Evolutionary conservation across 1,140 invertebrate genomes (phyloP).

Genomic region (Drosophila rufa): DNA sequence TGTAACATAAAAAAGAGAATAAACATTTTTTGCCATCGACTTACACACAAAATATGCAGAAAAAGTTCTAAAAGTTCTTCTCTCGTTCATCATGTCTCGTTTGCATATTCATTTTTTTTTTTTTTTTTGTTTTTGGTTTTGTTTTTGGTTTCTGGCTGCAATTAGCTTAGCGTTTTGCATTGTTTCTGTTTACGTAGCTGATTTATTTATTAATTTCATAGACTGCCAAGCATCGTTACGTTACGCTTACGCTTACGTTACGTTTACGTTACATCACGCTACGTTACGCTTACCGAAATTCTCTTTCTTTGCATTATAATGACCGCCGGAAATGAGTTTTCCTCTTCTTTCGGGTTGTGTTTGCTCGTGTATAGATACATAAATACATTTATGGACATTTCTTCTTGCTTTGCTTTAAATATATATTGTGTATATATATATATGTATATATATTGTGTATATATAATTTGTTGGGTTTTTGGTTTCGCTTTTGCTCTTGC

Average conservation of each 20-base stretch:
- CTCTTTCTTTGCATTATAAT: conserved; percentile 2
- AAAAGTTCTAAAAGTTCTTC: conserved; percentile 66
- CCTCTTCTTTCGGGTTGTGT: conserved; percentile 39
- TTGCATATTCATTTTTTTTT: conserved; percentile 8
- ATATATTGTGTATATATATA: conserved; percentile 69
- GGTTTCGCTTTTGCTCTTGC: conserved; percentile 36
- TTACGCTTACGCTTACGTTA: conserved; percentile 13
- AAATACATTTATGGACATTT: conserved; percentile 83
- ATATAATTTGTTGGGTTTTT: conserved; percentile 55
- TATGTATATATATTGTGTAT: conserved; percentile 51
- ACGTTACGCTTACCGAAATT: conserved; percentile 1
- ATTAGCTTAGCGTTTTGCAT: conserved; percentile 54
- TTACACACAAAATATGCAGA: conserved; percentile 63
- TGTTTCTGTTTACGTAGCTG: conserved; percentile 50
- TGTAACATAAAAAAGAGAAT: conserved; percentile 52
- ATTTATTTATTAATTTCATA: conserved; percentile 44
- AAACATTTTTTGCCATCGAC: conserved; percentile 50
- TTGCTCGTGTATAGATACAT: conserved; percentile 78
- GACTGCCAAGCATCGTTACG: conserved; percentile 34
- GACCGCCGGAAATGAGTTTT: conserved; percentile 6
- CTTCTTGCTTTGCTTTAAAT: conserved; percentile 75
- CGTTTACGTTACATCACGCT: conserved; percentile 6
- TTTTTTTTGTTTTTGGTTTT: conserved; percentile 7
- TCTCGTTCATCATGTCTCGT: conserved; percentile 6
- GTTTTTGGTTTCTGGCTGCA: conserved; percentile 32